Percentiles rank a stretch among this genome's conserved stretches.
Conservation (phyloP, 2,888 invertebrate genomes). For the Gastracanthus pulcherrimus region DNA sequence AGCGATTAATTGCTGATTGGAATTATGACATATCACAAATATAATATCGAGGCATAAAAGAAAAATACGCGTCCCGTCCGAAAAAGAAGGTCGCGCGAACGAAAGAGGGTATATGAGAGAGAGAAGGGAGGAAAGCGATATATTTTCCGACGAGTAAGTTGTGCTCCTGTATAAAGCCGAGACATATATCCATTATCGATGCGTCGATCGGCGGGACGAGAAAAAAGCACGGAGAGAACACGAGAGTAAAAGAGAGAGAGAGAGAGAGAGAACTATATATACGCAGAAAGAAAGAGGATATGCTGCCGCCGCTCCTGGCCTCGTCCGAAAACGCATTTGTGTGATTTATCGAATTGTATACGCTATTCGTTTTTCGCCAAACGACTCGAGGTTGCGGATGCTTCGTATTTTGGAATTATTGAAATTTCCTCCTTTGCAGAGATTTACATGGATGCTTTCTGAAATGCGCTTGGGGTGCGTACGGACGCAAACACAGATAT, state of each 20-base stretch:
- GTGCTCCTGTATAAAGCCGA: slow-evolving; percentile 20
- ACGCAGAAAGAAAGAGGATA: too few relatives aligned
- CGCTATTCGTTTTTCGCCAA: background rate
- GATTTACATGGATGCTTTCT: background rate
- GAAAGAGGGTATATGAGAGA: background rate
- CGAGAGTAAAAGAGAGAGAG: slow-evolving; percentile 24
- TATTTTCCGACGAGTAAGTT: slow-evolving; percentile 23
- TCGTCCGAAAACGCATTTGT: slow-evolving; percentile 27
- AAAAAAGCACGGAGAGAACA: background rate
- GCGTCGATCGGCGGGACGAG: slow-evolving; percentile 15
- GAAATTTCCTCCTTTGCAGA: slow-evolving; percentile 4
- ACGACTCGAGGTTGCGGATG: background rate
- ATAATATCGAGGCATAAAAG: background rate
- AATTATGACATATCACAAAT: slow-evolving; percentile 11
- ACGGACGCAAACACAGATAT: background rate
- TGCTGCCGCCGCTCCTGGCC: too few relatives aligned
- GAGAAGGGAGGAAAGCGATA: slow-evolving; percentile 7
- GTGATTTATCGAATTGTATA: slow-evolving; percentile 45
- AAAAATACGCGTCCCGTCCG: background rate
- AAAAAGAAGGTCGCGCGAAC: background rate
- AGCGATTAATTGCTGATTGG: slow-evolving; percentile 25
- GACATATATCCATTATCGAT: slow-evolving; percentile 48
- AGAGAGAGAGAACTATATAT: too few relatives aligned
- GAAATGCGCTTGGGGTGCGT: background rate
- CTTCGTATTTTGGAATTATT: slow-evolving; percentile 20